Evolutionary conservation across 2,888 invertebrate species (phyloP), one percentile per base, ranked within the genome.

Genomic region (Pammene fasciana): DNA sequence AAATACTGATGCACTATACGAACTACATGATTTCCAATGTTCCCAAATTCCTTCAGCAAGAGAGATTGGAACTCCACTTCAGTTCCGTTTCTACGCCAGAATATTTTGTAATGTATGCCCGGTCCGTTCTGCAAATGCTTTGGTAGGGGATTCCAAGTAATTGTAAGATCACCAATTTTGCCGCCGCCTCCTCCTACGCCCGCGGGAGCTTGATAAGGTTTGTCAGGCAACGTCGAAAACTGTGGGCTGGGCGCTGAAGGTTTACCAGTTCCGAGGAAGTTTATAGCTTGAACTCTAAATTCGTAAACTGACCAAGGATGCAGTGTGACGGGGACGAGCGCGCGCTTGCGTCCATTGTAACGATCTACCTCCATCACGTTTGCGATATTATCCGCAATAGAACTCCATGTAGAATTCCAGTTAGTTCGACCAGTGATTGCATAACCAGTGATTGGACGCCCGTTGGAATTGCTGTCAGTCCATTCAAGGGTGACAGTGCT

Each of bases 181-280:
- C 99, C 99, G 54, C 99, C 99, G 5, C 99, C 99, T 0, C 99
- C 99, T 14, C 97, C 95, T 48, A 99, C 94, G 78, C 97, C 96
- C 6, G 90, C 84, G 1, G 98, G 98, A 7, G 96, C 94, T 78
- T 94, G 94, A 75, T 95, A 95, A 0, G 98, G 98, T 72, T 93
- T 94, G 77, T 97, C 97, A 4, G 97, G 95, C 43, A 95, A 94
- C 0, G 98, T 98, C 18, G 96, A 96, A 82, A 96, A 96, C 75
- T 97, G 95, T 0, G 98, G 97, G 72, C 97, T 97, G 0, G 98
- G 96, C 3, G 95, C 94, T 0, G 98, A 98, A 0, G 96, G 94
- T 46, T 93, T 92, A 9, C 98, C 98, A 72, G 95, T 94, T 0
- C 99, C 99, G 64, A 96, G 89, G 77, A 94, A 94, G 85, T 99